Evolutionary conservation across 2,113 vertebrate species (phyloP).

Genomic region (Vimba vimba): DNA sequence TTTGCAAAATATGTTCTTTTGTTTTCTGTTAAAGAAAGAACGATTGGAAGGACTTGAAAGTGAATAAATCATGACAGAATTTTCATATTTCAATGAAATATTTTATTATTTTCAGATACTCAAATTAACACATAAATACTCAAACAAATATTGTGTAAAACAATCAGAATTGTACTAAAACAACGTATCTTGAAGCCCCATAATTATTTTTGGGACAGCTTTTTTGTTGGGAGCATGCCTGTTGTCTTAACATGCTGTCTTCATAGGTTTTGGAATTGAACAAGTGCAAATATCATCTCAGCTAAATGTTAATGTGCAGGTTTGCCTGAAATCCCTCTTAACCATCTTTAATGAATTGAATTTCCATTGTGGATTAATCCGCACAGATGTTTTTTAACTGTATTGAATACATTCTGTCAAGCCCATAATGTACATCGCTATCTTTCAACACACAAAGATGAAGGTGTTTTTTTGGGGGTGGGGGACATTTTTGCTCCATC

Average conservation of each 20-base stretch:
- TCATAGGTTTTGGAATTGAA: background rate
- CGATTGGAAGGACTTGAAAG: too few relatives aligned
- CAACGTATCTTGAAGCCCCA: background rate
- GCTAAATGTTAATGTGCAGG: background rate
- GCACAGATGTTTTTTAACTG: too few relatives aligned
- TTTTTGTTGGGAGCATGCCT: background rate
- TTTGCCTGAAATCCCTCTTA: background rate
- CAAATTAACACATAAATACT: background rate
- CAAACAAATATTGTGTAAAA: background rate
- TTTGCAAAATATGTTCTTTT: too few relatives aligned
- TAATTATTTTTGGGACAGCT: background rate
- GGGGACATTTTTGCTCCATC: slow-evolving; percentile 5
- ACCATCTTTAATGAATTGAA: background rate
- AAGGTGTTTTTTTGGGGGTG: background rate
- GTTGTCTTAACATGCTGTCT: background rate
- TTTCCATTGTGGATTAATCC: background rate
- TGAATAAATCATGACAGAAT: too few relatives aligned
- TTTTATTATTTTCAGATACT: background rate
- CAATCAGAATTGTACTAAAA: background rate
- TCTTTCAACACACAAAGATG: background rate
- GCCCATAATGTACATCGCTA: background rate
- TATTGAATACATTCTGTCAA: background rate
- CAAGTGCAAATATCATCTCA: background rate
- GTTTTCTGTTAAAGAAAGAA: too few relatives aligned
- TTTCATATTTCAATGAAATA: too few relatives aligned